Percentiles rank a stretch among this genome's conserved stretches.
These are phyloP conservation scores for Hippocampus comes DNA, from an alignment of 2,113 vertebrate genomes.

Conservation along the genomic window DNA sequence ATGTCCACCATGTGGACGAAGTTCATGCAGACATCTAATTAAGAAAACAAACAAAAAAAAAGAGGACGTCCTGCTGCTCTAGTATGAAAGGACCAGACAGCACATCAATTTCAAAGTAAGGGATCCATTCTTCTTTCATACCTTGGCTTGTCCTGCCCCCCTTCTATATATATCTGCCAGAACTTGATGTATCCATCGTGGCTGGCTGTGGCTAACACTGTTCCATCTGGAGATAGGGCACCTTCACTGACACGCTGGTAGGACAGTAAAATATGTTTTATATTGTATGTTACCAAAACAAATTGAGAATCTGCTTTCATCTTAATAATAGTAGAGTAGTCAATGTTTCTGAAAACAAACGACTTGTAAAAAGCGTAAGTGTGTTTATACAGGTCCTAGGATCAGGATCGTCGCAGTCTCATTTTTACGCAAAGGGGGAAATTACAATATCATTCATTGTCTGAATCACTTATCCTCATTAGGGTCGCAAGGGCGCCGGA, in stretches of 20 bases:
- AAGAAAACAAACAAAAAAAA: neutral
- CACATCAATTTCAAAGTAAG: neutral
- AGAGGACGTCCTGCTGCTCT: neutral
- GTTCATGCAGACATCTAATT: constrained; percentile 89
- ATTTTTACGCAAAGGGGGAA: no score
- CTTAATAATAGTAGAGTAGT: neutral
- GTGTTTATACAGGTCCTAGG: neutral
- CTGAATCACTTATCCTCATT: no score
- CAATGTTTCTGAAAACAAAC: neutral
- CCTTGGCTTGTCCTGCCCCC: constrained; percentile 90
- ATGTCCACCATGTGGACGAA: constrained; percentile 87
- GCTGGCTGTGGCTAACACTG: constrained; percentile 93
- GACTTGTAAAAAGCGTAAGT: neutral
- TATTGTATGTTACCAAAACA: neutral
- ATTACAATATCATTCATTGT: no score
- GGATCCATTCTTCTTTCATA: constrained; percentile 42
- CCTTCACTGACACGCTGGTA: constrained; percentile 89
- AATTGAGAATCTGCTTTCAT: neutral
- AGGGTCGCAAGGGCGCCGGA: no score
- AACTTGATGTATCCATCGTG: constrained; percentile 97
- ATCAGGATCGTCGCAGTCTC: no score
- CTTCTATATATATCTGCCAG: constrained; percentile 99
- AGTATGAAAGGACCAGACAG: neutral
- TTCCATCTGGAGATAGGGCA: constrained; percentile 93
- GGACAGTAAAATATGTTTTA: neutral